Base-by-base conservation (phyloP, 2,113 vertebrate genomes). In the Ammodytes dubius region DNA sequence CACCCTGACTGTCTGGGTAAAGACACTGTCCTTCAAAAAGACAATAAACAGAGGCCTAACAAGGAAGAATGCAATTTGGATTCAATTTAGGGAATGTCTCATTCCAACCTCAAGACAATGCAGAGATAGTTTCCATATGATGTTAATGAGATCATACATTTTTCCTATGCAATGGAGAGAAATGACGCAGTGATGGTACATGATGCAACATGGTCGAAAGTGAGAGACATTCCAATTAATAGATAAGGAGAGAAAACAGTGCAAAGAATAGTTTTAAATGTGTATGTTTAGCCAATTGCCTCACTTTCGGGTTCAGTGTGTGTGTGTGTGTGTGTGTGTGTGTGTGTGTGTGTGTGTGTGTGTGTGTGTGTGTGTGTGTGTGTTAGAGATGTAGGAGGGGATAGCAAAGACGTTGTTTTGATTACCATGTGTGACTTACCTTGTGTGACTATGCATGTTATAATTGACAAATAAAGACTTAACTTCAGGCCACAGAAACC, bases 71-170 rank as follows among this genome's bases (percentile, higher is more conserved):
- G 53, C 64, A 60, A 68, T 75, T 86, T 81, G 81, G 73, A 77
- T 68, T 66, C 9, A 61, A 64, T 70, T 74, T 4, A n/a, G 17
- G 12, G 54, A 69, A 65, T 37, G 40, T 53, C 49, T 66, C 39
- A 74, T 70, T 80, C 68, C 53, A 77, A 14, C n/a, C 73, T 72
- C 56, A 27, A 49, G 27, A 35, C 37, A 61, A 65, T n/a, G 47
- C 70, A 82, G 19, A 64, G 77, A 89, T 67, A 37, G 37, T 71
- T 85, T 69, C 79, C 88, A 85, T 64, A 75, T 77, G 60, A 75
- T 54, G 49, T 50, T 70, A 53, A 74, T 74, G 56, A 82, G 46
- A 59, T 80, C 71, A 77, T 69, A n/a, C 37, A 1, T 72, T 87
- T 74, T 77, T 83, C 54, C 57, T 49, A 35, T 15, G 19, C 12